Evolutionary conservation across 2,888 invertebrate genomes (phyloP).

Genomic region (Serrognathus titanus): DNA sequence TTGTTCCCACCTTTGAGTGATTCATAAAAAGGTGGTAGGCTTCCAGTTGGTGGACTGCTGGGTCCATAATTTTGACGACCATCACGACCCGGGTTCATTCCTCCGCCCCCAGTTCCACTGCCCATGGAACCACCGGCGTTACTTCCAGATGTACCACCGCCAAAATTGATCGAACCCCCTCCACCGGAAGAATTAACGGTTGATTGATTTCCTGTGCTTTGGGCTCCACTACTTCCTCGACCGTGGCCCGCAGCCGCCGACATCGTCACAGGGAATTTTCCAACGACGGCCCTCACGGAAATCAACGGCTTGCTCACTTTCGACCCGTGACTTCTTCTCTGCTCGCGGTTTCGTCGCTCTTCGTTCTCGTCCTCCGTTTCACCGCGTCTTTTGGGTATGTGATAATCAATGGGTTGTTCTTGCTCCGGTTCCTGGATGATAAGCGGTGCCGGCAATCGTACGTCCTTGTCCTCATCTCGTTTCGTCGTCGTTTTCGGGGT

Average conservation of each 20-base stretch:
- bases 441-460: conserved; percentile 35
- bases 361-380: conserved; percentile 66
- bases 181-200: conserved; percentile 40
- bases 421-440: conserved; percentile 62
- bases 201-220: conserved; percentile 42
- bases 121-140: conserved; percentile 54
- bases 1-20: conserved; percentile 78
- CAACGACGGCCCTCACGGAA: conserved; percentile 53
- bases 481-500: conserved; percentile 58
- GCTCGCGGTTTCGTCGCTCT: conserved; percentile 66
- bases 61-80: conserved; percentile 84
- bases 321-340: conserved; percentile 64
- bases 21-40: conserved; percentile 86
- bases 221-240: conserved; percentile 57
- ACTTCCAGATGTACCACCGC: conserved; percentile 49
- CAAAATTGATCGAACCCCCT: conserved; percentile 47
- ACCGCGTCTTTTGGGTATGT: conserved; percentile 76
- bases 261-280: conserved; percentile 63
- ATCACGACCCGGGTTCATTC: conserved; percentile 66
- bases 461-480: conserved; percentile 40
- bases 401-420: conserved; percentile 87
- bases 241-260: conserved; percentile 80
- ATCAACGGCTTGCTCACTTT: conserved; percentile 63
- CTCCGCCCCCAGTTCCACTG: conserved; percentile 70
- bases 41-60: conserved; percentile 82